Conservation (phyloP, 2,888 invertebrate species). For the Oscheius myriophilus region DNA sequence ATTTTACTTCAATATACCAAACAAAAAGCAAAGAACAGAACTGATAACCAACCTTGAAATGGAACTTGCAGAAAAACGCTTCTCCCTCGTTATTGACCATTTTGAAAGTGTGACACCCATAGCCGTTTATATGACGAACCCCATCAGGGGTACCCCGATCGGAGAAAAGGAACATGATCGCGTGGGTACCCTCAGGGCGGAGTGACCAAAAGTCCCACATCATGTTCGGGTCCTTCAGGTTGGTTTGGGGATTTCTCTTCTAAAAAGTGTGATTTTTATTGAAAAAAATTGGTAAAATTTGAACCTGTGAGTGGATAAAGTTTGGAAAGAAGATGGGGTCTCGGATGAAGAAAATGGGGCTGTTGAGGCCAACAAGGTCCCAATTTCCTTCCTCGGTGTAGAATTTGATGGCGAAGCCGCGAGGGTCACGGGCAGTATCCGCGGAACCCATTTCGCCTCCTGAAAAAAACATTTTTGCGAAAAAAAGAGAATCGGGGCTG, state of each 20-base stretch:
- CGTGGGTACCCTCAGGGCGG: conserved; percentile 67
- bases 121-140: conserved; percentile 66
- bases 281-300: neutral
- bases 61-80: conserved; percentile 69
- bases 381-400: conserved; percentile 75
- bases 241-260: conserved; percentile 87
- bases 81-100: conserved; percentile 65
- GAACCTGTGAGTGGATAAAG: conserved; percentile 88
- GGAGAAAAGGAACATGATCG: conserved; percentile 70
- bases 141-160: conserved; percentile 73
- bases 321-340: conserved; percentile 82
- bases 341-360: conserved; percentile 75
- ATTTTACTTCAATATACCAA: no score
- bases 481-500: no score
- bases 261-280: conserved; percentile 70
- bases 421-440: conserved; percentile 74
- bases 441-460: conserved; percentile 74
- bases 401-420: conserved; percentile 75
- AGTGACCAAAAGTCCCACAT: conserved; percentile 67
- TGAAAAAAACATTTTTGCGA: conserved; percentile 52
- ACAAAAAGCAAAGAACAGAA: no score
- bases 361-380: conserved; percentile 75
- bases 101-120: conserved; percentile 69
- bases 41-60: conserved; percentile 69
- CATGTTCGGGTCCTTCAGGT: conserved; percentile 76